Evolutionary conservation across 2,797 vertebrate genomes (phyloP).

Genomic region (Pseudomugil tenellus): DNA sequence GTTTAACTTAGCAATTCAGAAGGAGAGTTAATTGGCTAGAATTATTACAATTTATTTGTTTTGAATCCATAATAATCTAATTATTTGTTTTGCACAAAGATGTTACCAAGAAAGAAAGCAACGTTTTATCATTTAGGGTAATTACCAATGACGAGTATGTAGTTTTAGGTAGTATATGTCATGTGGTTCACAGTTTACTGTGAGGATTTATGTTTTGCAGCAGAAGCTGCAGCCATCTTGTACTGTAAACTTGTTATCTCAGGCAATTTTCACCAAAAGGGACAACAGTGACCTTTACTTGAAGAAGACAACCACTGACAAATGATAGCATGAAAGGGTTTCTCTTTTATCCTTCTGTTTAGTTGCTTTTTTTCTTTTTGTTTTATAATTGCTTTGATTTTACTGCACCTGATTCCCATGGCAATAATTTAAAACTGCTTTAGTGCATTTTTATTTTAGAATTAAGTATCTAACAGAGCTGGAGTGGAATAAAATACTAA

Average conservation of each 20-base stretch:
- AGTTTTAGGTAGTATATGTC: neutral
- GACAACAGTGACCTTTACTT: conserved; percentile 39
- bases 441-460: neutral
- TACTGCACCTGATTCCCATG: neutral
- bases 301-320: conserved; percentile 1
- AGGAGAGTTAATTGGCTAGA: neutral
- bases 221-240: conserved; percentile 11
- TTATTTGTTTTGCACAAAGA: conserved; percentile 45
- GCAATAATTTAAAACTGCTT: neutral
- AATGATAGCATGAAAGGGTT: conserved; percentile 7
- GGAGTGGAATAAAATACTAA: neutral
- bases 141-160: neutral
- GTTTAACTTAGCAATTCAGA: neutral
- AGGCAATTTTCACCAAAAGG: conserved; percentile 44
- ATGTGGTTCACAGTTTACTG: neutral
- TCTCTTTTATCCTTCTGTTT: neutral
- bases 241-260: conserved; percentile 34
- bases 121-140: neutral
- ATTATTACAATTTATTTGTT: neutral
- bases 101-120: neutral
- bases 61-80: neutral
- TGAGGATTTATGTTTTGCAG: neutral
- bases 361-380: neutral
- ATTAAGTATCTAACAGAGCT: neutral
- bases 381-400: neutral